Conservation (phyloP, 2,888 invertebrate genomes). For the Coenonympha glycerion region DNA sequence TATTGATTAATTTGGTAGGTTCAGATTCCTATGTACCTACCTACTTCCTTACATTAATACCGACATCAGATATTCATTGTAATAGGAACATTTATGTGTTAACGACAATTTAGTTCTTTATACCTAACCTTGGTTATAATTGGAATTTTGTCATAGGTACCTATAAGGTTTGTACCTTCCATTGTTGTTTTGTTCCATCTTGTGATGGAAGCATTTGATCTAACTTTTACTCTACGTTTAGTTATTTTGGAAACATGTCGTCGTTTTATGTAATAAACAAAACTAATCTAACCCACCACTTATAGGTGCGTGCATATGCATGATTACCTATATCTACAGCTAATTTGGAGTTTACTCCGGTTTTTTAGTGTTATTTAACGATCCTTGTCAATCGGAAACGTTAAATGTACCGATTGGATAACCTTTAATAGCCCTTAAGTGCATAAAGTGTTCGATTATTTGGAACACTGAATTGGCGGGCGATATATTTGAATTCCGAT, state of each 20-base stretch:
- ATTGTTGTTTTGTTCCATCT: too few species aligned
- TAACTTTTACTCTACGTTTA: too few species aligned
- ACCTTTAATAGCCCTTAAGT: constrained; percentile 47
- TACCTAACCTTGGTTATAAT: too few species aligned
- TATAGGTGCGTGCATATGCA: not conserved
- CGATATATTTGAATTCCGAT: constrained; percentile 19
- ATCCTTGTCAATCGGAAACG: constrained; percentile 52
- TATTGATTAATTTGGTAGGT: too few species aligned
- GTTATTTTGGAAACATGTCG: too few species aligned
- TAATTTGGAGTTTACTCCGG: constrained; percentile 30
- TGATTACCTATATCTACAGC: constrained; percentile 15
- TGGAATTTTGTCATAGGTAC: too few species aligned
- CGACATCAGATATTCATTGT: too few species aligned
- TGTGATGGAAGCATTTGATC: too few species aligned
- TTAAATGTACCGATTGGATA: constrained; percentile 48
- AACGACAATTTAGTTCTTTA: too few species aligned
- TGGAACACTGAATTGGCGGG: constrained; percentile 33
- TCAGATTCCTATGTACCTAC: too few species aligned
- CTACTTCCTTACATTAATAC: not conserved
- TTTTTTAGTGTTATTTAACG: constrained; percentile 37
- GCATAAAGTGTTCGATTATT: constrained; percentile 42
- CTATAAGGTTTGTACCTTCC: too few species aligned
- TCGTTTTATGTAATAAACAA: constrained; percentile 4
- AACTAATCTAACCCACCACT: constrained; percentile 10
- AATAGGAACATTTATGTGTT: too few species aligned